These are phyloP conservation scores for Lithodes maja DNA, from an alignment of 2,888 invertebrate species.

Conservation along the genomic window DNA sequence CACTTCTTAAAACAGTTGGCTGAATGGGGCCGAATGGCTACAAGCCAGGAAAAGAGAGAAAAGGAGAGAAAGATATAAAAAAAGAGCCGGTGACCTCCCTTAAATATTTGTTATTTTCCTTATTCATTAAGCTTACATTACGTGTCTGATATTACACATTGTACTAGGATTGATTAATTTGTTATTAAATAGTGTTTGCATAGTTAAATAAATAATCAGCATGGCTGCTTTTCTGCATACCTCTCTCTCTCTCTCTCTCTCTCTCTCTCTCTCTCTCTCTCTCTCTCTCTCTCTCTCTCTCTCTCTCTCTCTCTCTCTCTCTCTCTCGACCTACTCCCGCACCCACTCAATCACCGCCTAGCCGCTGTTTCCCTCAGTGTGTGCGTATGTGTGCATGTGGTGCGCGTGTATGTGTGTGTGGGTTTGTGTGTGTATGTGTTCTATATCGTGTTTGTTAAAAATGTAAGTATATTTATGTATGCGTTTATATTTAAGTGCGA, in stretches of 20 bases:
- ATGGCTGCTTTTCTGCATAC: not conserved
- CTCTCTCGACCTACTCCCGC: slow-evolving; percentile 6
- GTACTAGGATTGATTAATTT: too few species aligned
- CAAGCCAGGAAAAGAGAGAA: too few species aligned
- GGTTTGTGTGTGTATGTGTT: slow-evolving; percentile 15
- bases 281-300: slow-evolving; percentile 30
- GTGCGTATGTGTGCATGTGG: slow-evolving; percentile 31
- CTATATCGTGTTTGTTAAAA: not conserved
- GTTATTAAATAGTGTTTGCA: too few species aligned
- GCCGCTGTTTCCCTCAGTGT: slow-evolving; percentile 11
- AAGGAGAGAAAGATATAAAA: too few species aligned
- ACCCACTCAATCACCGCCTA: not conserved
- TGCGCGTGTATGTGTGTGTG: slow-evolving; percentile 25
- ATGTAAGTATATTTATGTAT: slow-evolving; percentile 11
- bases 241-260: slow-evolving; percentile 26
- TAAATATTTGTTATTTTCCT: too few species aligned
- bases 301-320: slow-evolving; percentile 35
- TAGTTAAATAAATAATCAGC: too few species aligned
- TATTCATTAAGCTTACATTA: too few species aligned
- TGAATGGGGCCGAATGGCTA: too few species aligned
- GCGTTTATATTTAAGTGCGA: not conserved
- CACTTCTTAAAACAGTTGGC: too few species aligned
- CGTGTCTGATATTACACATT: too few species aligned
- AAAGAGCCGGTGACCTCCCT: too few species aligned
- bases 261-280: slow-evolving; percentile 18